Conservation (phyloP, 1,140 invertebrate species). For the Antheraea pernyi region DNA sequence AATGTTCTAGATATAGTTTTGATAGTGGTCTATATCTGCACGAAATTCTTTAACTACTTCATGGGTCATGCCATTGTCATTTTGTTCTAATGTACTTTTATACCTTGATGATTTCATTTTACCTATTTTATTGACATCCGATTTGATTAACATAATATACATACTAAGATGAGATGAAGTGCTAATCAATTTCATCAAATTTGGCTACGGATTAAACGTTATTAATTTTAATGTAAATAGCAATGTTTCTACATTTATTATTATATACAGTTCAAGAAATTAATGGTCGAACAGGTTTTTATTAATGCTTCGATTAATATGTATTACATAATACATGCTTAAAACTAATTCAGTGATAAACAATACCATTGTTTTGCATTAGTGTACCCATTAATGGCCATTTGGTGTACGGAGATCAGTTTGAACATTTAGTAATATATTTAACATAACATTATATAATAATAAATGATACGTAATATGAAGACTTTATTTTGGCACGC, state of each 20-base stretch:
- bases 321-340: conserved; percentile 38
- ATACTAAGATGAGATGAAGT: no score
- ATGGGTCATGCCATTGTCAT: conserved; percentile 20
- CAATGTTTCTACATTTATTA: conserved; percentile 6
- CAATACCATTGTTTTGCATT: neutral
- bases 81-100: conserved; percentile 22
- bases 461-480: no score
- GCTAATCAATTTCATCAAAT: no score
- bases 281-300: conserved; percentile 42
- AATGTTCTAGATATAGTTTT: neutral
- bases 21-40: neutral
- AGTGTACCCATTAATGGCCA: conserved; percentile 3
- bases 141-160: no score
- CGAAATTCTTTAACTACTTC: neutral
- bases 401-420: conserved; percentile 27
- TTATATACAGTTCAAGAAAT: conserved; percentile 9
- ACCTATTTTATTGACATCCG: neutral
- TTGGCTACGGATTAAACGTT: no score
- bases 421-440: conserved; percentile 31
- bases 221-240: conserved; percentile 19
- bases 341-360: conserved; percentile 32
- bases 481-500: no score
- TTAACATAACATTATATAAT: conserved; percentile 7
- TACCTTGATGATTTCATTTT: conserved; percentile 22
- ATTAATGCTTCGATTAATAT: conserved; percentile 43